These are phyloP conservation scores for Nibea albiflora DNA, from an alignment of 2,113 vertebrate genomes.

Conservation along the genomic window DNA sequence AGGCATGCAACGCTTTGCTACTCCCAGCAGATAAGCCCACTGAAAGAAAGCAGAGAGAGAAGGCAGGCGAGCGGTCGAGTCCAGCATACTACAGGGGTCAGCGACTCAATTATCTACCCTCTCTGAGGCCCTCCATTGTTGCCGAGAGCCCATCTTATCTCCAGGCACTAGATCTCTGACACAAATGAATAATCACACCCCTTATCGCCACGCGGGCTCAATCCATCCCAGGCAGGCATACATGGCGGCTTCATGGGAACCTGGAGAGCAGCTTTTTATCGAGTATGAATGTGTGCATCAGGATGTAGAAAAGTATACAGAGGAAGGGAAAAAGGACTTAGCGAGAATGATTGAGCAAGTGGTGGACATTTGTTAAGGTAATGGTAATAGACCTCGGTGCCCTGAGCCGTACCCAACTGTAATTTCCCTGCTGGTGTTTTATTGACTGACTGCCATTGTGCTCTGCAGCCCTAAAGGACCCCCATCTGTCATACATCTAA, in stretches of 20 bases:
- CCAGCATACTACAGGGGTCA: conserved; percentile 65
- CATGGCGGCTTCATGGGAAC: conserved; percentile 31
- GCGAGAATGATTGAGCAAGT: conserved; percentile 44
- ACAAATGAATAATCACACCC: conserved; percentile 64
- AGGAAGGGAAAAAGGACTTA: conserved; percentile 23
- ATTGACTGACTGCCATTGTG: conserved; percentile 70
- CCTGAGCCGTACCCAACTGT: conserved; percentile 45
- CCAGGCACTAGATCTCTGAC: conserved; percentile 64
- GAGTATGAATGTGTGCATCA: conserved; percentile 21
- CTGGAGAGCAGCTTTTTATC: not conserved
- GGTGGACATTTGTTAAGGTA: conserved; percentile 64
- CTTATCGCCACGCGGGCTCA: conserved; percentile 58
- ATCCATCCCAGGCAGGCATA: conserved; percentile 27
- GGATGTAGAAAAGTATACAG: conserved; percentile 14
- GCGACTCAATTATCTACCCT: conserved; percentile 69
- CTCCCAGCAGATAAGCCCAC: conserved; percentile 68
- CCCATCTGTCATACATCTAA: conserved; percentile 60
- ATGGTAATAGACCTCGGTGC: conserved; percentile 60
- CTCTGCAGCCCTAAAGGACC: conserved; percentile 47
- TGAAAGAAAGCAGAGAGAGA: conserved; percentile 65
- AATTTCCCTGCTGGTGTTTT: conserved; percentile 64
- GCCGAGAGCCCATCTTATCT: conserved; percentile 71
- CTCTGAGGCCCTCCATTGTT: conserved; percentile 67
- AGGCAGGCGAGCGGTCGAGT: conserved; percentile 43
- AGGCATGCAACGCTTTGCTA: conserved; percentile 49